phyloP scores from a whole-genome alignment of 2,888 invertebrate genomes.

The Brachycybe producta region DNA sequence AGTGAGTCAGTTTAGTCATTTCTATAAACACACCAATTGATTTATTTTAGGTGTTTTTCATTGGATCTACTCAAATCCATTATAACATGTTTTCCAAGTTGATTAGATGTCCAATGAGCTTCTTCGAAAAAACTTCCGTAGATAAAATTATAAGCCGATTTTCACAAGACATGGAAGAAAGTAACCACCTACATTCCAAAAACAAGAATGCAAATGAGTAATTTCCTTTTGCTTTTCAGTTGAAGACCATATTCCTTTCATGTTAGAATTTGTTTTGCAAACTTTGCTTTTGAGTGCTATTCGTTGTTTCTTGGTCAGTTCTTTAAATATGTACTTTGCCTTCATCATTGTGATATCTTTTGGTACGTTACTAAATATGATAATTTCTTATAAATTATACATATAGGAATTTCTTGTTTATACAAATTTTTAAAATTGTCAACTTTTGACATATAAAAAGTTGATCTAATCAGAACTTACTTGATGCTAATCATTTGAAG shows the following conservation, averaged over 20 bases:
- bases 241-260: conserved; percentile 40
- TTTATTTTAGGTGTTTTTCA: no score
- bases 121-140: conserved; percentile 37
- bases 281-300: conserved; percentile 54
- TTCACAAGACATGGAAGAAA: conserved; percentile 38
- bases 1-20: no score
- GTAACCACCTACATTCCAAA: conserved; percentile 25
- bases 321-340: conserved; percentile 30
- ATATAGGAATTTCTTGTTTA: no score
- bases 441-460: no score
- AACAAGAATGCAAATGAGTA: conserved; percentile 13
- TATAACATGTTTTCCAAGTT: conserved; percentile 30
- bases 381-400: no score
- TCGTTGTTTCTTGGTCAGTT: conserved; percentile 73
- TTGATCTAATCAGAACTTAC: no score
- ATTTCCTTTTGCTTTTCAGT: conserved; percentile 27
- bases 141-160: conserved; percentile 38
- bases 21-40: no score
- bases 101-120: conserved; percentile 32
- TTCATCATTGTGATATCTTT: conserved; percentile 9
- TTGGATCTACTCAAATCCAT: conserved; percentile 24
- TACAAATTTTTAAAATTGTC: background rate
- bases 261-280: conserved; percentile 40
- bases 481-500: conserved; percentile 1
- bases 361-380: no score